Base-by-base conservation (phyloP, 2,113 vertebrate genomes). In the Parotia lawesii region DNA sequence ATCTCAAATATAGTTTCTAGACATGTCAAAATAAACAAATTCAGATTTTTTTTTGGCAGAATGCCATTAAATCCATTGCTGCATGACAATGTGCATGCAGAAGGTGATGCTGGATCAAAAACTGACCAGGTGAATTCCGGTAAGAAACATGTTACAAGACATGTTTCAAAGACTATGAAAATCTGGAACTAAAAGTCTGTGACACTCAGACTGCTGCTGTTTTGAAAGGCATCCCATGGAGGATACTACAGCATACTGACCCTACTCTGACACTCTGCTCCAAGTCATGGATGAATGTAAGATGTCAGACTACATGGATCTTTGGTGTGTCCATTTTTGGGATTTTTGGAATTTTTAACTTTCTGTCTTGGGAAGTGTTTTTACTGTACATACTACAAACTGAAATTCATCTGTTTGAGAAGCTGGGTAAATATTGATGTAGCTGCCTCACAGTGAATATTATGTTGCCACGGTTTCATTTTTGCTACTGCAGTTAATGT, bases 11-110 rank as follows among this genome's bases (percentile, higher is more conserved):
- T 4, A 51, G 75, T 75, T 87, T 85, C 28, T 62, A 82, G 61
- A 69, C 16, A 70, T 37, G 53, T 65, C 48, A 94, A 91, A 94
- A 91, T 53, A 91, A 86, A 88, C 14, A 93, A 90, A 87, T 61
- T 31, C 19, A 51, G 20, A 5, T 70, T 50, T 69, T 3, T 37
- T 84, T 56, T 42, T 25, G 54, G 35, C 5, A 70, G 56, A 86
- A 83, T 67, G 51, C 8, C 33, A 23, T 70, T 86, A 94, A 66
- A 77, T 73, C 33, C 35, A 71, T 58, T 56, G 51, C 38, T 4
- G 3, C 33, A 25, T 74, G 51, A 62, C 2, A 3, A 5, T 28
- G 23, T 20, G 12, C 8, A 27, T 33, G n/a, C 42, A 84, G 31
- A 90, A 92, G 37, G 15, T 76, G 71, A 75, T 28, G 29, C 5